A percentile compares a stretch with the other conserved stretches of the same genome.
Conservation (phyloP, 2,797 vertebrate genomes). For the Coranthus polyacanthus region DNA sequence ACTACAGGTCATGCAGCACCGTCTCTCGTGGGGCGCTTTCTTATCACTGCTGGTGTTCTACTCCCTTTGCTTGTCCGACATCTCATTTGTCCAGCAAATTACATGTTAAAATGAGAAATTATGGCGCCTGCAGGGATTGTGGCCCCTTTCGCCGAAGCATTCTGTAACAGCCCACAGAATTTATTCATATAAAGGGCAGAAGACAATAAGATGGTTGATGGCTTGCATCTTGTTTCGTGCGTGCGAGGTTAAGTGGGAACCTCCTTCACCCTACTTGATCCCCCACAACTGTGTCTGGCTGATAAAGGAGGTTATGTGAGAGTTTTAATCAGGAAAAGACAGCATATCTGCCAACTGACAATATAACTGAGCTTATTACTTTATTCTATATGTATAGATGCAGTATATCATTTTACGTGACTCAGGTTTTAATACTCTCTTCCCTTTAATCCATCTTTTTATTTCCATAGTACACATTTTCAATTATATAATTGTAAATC, state of each 20-base stretch:
- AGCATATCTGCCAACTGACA: too few relatives aligned
- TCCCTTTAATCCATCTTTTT: too few relatives aligned
- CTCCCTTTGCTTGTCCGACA: slow-evolving; percentile 47
- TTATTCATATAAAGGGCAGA: slow-evolving; percentile 56
- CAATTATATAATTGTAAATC: too few relatives aligned
- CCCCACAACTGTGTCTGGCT: not conserved
- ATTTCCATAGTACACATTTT: too few relatives aligned
- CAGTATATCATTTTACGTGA: too few relatives aligned
- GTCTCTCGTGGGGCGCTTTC: slow-evolving; percentile 31
- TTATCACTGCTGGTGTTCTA: slow-evolving; percentile 55
- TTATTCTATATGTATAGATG: too few relatives aligned
- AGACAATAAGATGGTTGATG: slow-evolving; percentile 35
- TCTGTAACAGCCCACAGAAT: slow-evolving; percentile 37
- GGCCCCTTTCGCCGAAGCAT: slow-evolving; percentile 30
- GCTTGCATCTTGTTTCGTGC: slow-evolving; percentile 36
- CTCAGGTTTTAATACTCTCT: too few relatives aligned
- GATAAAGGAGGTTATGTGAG: not conserved
- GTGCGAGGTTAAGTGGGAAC: slow-evolving; percentile 8
- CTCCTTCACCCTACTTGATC: slow-evolving; percentile 9
- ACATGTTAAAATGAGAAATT: slow-evolving; percentile 76
- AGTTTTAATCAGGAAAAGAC: not conserved
- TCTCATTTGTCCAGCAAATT: slow-evolving; percentile 74
- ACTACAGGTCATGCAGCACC: slow-evolving; percentile 38
- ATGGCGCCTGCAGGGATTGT: slow-evolving; percentile 59
- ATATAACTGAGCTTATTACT: too few relatives aligned